phyloP scores from a whole-genome alignment of 2,797 vertebrate genomes.

The Myoxocephalus aenaeus region DNA sequence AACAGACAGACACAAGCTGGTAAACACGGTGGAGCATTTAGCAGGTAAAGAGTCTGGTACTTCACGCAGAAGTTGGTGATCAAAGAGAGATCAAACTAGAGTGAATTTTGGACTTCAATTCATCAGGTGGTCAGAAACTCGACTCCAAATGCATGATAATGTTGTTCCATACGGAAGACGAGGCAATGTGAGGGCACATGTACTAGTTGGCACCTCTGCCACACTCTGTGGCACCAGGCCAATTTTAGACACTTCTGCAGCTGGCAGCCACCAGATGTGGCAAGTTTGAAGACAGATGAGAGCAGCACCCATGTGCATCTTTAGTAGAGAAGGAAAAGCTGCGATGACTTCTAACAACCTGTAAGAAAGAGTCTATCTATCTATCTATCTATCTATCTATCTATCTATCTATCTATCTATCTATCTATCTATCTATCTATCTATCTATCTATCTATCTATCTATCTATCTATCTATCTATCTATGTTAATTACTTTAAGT shows the following conservation, averaged over 20 bases:
- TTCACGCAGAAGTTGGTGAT: background rate
- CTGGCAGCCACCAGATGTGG: conserved; percentile 75
- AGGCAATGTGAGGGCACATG: conserved; percentile 23
- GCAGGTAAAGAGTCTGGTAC: background rate
- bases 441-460: background rate
- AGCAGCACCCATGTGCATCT: conserved; percentile 41
- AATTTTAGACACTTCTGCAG: conserved; percentile 57
- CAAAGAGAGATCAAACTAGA: background rate
- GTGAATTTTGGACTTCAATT: background rate
- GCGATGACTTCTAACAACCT: conserved; percentile 44
- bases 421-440: background rate
- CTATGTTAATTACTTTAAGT: background rate
- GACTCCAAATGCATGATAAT: background rate
- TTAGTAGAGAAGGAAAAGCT: conserved; percentile 43
- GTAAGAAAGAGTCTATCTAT: conserved; percentile 14
- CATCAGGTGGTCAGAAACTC: background rate
- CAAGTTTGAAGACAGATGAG: conserved; percentile 75
- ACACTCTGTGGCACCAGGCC: conserved; percentile 58
- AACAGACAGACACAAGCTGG: background rate
- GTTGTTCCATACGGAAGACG: background rate
- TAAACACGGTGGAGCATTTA: background rate
- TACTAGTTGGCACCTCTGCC: conserved; percentile 42
- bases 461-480: background rate
- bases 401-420: background rate
- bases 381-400: conserved; percentile 5